Evolutionary conservation across 2,113 vertebrate species (phyloP).

Genomic region (Fregata magnificens): DNA sequence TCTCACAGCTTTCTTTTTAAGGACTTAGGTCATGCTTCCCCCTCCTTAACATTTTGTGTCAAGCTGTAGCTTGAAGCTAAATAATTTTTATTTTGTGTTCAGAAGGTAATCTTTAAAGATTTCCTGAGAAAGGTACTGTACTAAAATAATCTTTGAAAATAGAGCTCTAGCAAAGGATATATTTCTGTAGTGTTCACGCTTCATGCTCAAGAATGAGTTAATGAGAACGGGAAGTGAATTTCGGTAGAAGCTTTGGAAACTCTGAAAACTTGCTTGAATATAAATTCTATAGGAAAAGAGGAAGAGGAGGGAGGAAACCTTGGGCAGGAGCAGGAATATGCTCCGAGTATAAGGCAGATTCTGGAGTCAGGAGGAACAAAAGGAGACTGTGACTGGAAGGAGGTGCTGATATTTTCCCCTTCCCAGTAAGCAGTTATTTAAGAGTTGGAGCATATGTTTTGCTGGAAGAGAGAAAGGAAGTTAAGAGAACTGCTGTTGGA

Average conservation of each 20-base stretch:
- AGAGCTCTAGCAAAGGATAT: background rate
- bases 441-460: background rate
- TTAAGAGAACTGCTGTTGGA: background rate
- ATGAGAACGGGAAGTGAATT: background rate
- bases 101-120: background rate
- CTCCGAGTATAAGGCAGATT: background rate
- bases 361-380: background rate
- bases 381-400: background rate
- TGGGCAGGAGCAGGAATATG: background rate
- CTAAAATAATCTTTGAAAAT: background rate
- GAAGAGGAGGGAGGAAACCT: background rate
- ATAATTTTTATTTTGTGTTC: background rate
- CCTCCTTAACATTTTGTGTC: background rate
- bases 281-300: background rate
- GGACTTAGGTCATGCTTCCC: background rate
- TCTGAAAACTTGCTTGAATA: background rate
- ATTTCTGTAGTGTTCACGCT: background rate
- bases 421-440: background rate
- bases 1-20: background rate
- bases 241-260: background rate
- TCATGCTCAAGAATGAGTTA: background rate
- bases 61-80: background rate
- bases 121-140: background rate
- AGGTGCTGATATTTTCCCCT: background rate
- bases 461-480: background rate